Percentiles rank a stretch among this genome's conserved stretches.
phyloP scores from a whole-genome alignment of 2,888 invertebrate genomes.

The Andrena bucephala region DNA sequence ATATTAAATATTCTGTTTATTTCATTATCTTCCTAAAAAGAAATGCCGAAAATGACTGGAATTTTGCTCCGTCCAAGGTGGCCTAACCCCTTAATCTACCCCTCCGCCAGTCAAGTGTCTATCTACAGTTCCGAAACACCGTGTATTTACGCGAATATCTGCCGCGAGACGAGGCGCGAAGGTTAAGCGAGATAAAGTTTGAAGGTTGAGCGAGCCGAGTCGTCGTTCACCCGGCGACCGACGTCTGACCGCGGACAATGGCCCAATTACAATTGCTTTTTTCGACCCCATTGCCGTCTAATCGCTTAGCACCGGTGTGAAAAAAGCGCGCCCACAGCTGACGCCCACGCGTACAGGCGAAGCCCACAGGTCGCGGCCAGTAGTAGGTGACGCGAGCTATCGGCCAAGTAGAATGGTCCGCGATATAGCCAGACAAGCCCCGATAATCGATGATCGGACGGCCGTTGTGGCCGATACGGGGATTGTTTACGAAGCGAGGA shows the following conservation, averaged over 20 bases:
- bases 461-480: constrained; percentile 58
- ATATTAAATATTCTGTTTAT: no score
- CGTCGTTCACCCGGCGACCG: not conserved
- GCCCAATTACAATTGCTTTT: constrained; percentile 37
- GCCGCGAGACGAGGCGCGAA: not conserved
- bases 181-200: not conserved
- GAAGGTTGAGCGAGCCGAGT: not conserved
- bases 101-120: not conserved
- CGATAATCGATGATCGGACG: constrained; percentile 67
- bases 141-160: not conserved
- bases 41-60: no score
- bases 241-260: not conserved
- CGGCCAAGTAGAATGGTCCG: constrained; percentile 78
- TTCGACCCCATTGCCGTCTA: constrained; percentile 29
- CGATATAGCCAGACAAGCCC: constrained; percentile 71
- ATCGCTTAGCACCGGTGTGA: constrained; percentile 26
- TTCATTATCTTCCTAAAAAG: no score
- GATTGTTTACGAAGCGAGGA: constrained; percentile 61
- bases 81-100: not conserved
- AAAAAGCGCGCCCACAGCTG: constrained; percentile 55
- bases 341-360: constrained; percentile 22
- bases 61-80: no score
- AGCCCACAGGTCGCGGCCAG: constrained; percentile 68
- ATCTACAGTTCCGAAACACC: not conserved
- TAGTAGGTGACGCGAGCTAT: constrained; percentile 75